Percentiles rank a stretch among this genome's conserved stretches.
Conservation (phyloP, 2,888 invertebrate genomes). For the Lingula anatina region DNA sequence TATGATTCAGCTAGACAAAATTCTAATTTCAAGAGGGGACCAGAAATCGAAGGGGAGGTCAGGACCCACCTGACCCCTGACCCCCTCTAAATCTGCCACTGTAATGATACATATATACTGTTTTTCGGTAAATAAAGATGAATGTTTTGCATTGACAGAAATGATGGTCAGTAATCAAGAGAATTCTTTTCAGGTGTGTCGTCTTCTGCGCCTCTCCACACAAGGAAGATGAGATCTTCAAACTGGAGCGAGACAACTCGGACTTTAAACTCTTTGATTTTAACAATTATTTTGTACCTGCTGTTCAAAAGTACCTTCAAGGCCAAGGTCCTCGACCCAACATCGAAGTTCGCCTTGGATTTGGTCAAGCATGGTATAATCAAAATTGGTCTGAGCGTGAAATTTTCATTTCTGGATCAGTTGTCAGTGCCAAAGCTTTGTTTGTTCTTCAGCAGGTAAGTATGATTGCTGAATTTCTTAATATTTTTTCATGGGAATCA, state of each 20-base stretch:
- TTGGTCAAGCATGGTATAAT: conserved; percentile 25
- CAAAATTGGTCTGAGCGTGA: conserved; percentile 13
- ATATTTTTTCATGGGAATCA: too few species aligned
- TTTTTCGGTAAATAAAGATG: too few species aligned
- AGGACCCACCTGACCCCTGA: too few species aligned
- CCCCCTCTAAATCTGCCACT: too few species aligned
- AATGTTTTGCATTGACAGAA: too few species aligned
- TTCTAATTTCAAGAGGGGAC: too few species aligned
- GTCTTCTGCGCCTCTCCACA: conserved; percentile 20
- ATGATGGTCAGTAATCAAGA: too few species aligned
- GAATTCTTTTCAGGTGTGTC: conserved; percentile 23
- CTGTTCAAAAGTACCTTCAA: conserved; percentile 13
- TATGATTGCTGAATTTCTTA: background rate
- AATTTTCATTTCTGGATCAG: conserved; percentile 20
- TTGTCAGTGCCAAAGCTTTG: conserved; percentile 16
- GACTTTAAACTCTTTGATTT: conserved; percentile 19
- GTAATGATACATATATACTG: too few species aligned
- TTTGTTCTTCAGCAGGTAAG: conserved; percentile 18
- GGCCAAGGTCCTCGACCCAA: conserved; percentile 16
- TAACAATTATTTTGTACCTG: conserved; percentile 16
- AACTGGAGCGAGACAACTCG: conserved; percentile 15
- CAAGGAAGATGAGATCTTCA: conserved; percentile 13
- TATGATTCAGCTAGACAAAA: too few species aligned
- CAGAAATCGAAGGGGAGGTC: too few species aligned
- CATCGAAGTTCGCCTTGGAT: conserved; percentile 20